Conservation (phyloP, 2,888 invertebrate species). For the Phyto melanocephala region DNA sequence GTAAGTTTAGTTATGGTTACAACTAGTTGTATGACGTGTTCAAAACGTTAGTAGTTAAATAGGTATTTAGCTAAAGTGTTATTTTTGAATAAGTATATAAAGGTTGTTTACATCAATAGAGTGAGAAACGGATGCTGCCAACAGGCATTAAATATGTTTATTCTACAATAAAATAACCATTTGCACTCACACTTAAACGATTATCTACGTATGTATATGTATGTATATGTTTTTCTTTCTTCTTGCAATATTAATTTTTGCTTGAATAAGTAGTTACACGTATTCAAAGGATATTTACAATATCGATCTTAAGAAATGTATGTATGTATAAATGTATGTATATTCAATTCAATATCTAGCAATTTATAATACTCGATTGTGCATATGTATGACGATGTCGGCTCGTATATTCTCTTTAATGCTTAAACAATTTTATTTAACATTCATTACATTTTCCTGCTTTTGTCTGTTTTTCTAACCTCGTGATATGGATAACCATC, state of each 20-base stretch:
- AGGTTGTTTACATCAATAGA: slow-evolving; percentile 46
- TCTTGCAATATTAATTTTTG: slow-evolving; percentile 38
- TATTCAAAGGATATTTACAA: slow-evolving; percentile 60
- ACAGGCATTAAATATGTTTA: slow-evolving; percentile 45
- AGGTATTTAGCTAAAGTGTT: too few relatives aligned
- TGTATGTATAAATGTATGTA: too few relatives aligned
- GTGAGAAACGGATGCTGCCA: slow-evolving; percentile 49
- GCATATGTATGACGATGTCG: too few relatives aligned
- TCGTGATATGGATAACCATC: not conserved
- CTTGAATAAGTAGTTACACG: slow-evolving; percentile 57
- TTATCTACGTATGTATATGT: too few relatives aligned
- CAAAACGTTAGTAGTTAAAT: too few relatives aligned
- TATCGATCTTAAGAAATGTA: not conserved
- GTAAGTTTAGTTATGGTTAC: too few relatives aligned
- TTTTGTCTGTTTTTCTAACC: not conserved
- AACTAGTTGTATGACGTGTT: too few relatives aligned
- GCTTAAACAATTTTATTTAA: slow-evolving; percentile 4
- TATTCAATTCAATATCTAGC: too few relatives aligned
- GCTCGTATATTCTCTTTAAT: not conserved
- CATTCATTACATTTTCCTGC: too few relatives aligned
- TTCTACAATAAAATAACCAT: too few relatives aligned
- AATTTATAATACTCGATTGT: too few relatives aligned
- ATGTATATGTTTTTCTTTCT: not conserved
- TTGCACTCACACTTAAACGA: too few relatives aligned
- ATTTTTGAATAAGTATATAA: slow-evolving; percentile 17